phyloP scores from a whole-genome alignment of 2,113 vertebrate genomes.

The Notarius quadriscutis region DNA sequence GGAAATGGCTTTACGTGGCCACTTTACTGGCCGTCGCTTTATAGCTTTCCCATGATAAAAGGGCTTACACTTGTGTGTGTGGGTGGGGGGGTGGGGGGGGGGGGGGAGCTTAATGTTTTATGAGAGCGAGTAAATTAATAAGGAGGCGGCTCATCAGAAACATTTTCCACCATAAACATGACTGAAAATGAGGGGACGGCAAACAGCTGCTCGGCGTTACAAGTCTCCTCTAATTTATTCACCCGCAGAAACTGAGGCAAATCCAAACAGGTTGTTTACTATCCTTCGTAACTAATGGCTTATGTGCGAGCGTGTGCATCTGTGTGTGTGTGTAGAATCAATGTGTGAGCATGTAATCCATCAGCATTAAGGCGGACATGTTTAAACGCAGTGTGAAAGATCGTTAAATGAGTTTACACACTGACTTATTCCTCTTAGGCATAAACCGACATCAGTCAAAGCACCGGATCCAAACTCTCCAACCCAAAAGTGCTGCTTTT shows the following conservation, averaged over 20 bases:
- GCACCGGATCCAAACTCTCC: conserved; percentile 22
- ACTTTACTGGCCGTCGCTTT: conserved; percentile 62
- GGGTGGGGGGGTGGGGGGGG: conserved; percentile 34
- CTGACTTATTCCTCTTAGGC: conserved; percentile 57
- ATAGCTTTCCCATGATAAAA: conserved; percentile 62
- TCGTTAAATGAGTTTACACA: conserved; percentile 64
- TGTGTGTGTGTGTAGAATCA: conserved; percentile 25
- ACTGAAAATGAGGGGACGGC: conserved; percentile 67
- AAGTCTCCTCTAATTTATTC: conserved; percentile 62
- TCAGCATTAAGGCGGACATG: conserved; percentile 54
- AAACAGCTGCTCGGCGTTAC: conserved; percentile 68
- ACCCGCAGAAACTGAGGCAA: conserved; percentile 47
- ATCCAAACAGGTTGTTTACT: conserved; percentile 61
- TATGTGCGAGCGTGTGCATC: not conserved
- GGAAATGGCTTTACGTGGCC: conserved; percentile 65
- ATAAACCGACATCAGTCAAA: conserved; percentile 60
- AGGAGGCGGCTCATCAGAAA: conserved; percentile 59
- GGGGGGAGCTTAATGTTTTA: conserved; percentile 60
- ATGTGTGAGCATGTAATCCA: conserved; percentile 42
- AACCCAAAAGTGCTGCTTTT: not conserved
- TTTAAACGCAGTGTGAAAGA: conserved; percentile 58
- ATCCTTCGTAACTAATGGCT: conserved; percentile 46
- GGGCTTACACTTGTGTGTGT: conserved; percentile 43
- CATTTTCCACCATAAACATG: conserved; percentile 64
- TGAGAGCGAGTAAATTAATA: conserved; percentile 64